A percentile compares a stretch with the other conserved stretches of the same genome.
phyloP scores from a whole-genome alignment of 2,888 invertebrate genomes.

The Saturnia pavonia region DNA sequence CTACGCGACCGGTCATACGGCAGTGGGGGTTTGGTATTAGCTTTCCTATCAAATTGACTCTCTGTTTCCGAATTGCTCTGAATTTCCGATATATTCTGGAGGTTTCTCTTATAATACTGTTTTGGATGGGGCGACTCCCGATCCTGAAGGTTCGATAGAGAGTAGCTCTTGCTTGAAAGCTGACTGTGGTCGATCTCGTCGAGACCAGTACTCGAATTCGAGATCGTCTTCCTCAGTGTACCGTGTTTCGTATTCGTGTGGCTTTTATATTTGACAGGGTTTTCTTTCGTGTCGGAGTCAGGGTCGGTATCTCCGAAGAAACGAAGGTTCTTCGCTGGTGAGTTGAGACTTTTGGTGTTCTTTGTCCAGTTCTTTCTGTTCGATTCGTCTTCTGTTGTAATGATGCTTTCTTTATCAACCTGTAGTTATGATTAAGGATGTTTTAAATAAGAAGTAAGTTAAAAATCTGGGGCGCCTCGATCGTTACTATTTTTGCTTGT shows the following conservation, averaged over 20 bases:
- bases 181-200: conserved; percentile 70
- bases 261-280: conserved; percentile 60
- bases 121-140: conserved; percentile 59
- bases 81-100: conserved; percentile 82
- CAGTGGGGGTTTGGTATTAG: conserved; percentile 65
- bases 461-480: too few relatives aligned
- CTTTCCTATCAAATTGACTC: conserved; percentile 59
- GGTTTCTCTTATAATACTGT: conserved; percentile 71
- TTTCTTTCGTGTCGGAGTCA: conserved; percentile 85
- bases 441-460: background rate
- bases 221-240: conserved; percentile 67
- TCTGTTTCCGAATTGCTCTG: conserved; percentile 72
- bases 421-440: conserved; percentile 37
- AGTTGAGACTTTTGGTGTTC: conserved; percentile 55
- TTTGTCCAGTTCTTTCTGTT: conserved; percentile 65
- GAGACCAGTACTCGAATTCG: conserved; percentile 70
- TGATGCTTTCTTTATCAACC: conserved; percentile 73
- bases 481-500: too few relatives aligned
- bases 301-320: conserved; percentile 93
- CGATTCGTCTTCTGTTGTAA: conserved; percentile 82
- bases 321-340: conserved; percentile 86
- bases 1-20: conserved; percentile 73
- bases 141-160: conserved; percentile 66
- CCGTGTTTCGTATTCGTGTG: conserved; percentile 53
- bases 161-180: conserved; percentile 68